phyloP scores from a whole-genome alignment of 2,797 vertebrate species.

The Eidolon dupreanum region DNA sequence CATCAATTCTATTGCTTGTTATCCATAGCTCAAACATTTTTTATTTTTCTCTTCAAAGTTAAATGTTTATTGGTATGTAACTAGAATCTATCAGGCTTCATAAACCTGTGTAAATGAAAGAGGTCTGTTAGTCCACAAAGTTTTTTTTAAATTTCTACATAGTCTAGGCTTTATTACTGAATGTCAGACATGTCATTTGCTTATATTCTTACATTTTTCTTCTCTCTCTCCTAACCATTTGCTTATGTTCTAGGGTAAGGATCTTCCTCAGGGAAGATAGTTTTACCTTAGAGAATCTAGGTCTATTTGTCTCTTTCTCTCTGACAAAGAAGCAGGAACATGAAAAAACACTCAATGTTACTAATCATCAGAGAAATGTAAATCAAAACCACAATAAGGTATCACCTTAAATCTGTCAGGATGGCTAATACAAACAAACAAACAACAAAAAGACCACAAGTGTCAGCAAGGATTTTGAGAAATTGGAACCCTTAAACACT shows the following conservation, averaged over 20 bases:
- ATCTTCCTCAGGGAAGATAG: background rate
- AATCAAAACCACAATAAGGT: background rate
- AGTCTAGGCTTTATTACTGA: background rate
- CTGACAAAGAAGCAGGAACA: background rate
- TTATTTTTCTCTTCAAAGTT: background rate
- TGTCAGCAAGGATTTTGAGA: background rate
- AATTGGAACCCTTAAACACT: background rate
- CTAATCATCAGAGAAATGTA: background rate
- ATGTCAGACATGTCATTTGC: background rate
- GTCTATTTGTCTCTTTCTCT: background rate
- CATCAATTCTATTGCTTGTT: background rate
- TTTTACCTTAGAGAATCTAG: background rate
- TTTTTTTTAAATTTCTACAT: background rate
- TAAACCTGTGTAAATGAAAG: background rate
- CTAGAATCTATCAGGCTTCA: background rate
- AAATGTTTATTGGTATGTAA: background rate
- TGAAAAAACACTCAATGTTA: background rate
- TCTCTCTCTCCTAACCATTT: background rate
- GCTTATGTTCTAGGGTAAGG: background rate
- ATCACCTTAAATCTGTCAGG: background rate
- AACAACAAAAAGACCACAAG: background rate
- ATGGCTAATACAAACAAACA: background rate
- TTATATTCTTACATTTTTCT: background rate
- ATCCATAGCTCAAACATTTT: background rate
- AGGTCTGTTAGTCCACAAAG: background rate